Evolutionary conservation across 2,113 vertebrate genomes (phyloP).

Genomic region (Aspidoscelis tigris): DNA sequence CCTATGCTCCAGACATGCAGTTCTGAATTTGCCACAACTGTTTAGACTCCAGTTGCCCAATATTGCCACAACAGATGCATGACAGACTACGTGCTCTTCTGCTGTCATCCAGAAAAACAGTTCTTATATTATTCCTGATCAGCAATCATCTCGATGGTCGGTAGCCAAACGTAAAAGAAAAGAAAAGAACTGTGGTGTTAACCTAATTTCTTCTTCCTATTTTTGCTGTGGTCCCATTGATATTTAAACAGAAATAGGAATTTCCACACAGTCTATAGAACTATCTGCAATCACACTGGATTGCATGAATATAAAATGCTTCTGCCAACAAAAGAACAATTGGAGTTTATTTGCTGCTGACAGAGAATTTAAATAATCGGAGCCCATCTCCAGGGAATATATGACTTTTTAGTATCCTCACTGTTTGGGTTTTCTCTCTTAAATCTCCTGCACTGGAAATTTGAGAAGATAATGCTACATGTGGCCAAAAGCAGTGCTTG

Average conservation of each 20-base stretch:
- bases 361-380: conserved; percentile 50
- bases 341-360: conserved; percentile 61
- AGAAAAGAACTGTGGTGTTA: conserved; percentile 45
- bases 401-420: neutral
- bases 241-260: conserved; percentile 54
- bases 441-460: neutral
- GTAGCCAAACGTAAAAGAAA: conserved; percentile 48
- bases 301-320: conserved; percentile 58
- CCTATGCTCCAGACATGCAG: too few species aligned
- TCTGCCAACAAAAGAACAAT: conserved; percentile 56
- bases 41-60: neutral
- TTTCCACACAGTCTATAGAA: conserved; percentile 47
- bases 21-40: too few species aligned
- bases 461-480: neutral
- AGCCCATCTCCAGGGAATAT: conserved; percentile 45
- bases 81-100: neutral
- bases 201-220: conserved; percentile 51
- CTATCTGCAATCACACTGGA: conserved; percentile 36
- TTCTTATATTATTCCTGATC: neutral
- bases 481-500: neutral
- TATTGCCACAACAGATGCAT: neutral
- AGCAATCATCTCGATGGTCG: conserved; percentile 13
- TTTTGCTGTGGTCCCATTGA: conserved; percentile 59
- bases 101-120: neutral
- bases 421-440: conserved; percentile 30